Evolutionary conservation across 2,888 invertebrate genomes (phyloP).

Genomic region (Sinhomidia bicolor): DNA sequence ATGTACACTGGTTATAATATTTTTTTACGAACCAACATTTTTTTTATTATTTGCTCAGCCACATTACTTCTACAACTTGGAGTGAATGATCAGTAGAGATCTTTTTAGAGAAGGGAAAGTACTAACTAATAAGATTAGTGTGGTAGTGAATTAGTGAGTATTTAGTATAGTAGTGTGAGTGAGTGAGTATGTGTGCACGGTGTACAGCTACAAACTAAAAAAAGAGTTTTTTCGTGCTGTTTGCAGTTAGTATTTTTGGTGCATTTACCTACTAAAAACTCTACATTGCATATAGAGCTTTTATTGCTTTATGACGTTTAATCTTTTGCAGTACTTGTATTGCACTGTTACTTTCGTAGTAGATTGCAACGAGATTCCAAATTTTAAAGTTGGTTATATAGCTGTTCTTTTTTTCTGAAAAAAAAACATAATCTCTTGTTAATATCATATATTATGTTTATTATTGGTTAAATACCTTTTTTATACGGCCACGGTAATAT

Average conservation of each 20-base stretch:
- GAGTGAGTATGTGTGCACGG: too few species aligned
- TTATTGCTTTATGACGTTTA: slow-evolving; percentile 42
- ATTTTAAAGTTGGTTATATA: slow-evolving; percentile 28
- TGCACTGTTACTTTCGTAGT: slow-evolving; percentile 43
- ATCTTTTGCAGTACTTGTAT: slow-evolving; percentile 36
- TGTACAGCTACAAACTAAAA: neutral
- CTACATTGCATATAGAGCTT: neutral
- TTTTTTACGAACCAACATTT: slow-evolving; percentile 14
- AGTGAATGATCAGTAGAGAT: slow-evolving; percentile 6
- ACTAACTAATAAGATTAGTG: slow-evolving; percentile 47
- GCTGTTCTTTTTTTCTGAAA: slow-evolving; percentile 24
- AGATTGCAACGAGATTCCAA: slow-evolving; percentile 31
- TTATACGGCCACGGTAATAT: slow-evolving; percentile 39
- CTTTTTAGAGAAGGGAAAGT: slow-evolving; percentile 43
- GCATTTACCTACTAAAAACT: neutral
- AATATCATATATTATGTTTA: slow-evolving; percentile 31
- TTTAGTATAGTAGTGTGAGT: slow-evolving; percentile 2
- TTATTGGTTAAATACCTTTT: slow-evolving; percentile 39
- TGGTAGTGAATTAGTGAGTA: neutral
- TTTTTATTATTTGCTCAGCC: neutral
- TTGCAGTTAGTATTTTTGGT: slow-evolving; percentile 8
- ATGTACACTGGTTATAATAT: slow-evolving; percentile 4
- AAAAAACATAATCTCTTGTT: slow-evolving; percentile 30
- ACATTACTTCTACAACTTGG: neutral
- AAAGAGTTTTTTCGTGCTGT: neutral